These are phyloP conservation scores for Drosophila mimica DNA, from an alignment of 2,888 invertebrate genomes.

Conservation along the genomic window DNA sequence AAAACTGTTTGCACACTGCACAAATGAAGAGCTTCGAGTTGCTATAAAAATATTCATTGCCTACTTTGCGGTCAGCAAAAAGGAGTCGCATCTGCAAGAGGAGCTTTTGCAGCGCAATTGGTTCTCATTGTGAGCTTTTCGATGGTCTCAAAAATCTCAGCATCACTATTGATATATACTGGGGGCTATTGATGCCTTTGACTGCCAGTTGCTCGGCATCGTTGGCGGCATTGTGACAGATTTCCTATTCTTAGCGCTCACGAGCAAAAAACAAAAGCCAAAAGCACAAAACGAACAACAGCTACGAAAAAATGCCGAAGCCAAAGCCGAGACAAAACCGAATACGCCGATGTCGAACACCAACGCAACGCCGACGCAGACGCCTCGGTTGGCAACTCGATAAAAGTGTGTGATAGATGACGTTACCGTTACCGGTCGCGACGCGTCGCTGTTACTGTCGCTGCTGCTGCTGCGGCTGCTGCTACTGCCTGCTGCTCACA, in stretches of 20 bases:
- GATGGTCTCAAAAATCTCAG: conserved; percentile 2
- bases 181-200: conserved; percentile 32
- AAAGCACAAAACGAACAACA: conserved; percentile 27
- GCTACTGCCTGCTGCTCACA: conserved; percentile 62
- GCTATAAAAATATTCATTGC: conserved; percentile 29
- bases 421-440: conserved; percentile 65
- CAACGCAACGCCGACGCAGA: conserved; percentile 53
- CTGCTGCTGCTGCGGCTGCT: conserved; percentile 36
- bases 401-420: conserved; percentile 77
- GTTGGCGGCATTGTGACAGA: conserved; percentile 55
- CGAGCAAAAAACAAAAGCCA: conserved; percentile 29
- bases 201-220: conserved; percentile 46
- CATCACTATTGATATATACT: conserved; percentile 2
- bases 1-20: conserved; percentile 50
- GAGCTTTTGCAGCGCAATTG: conserved; percentile 16
- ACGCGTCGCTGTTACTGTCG: conserved; percentile 17
- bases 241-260: conserved; percentile 44
- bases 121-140: conserved; percentile 18
- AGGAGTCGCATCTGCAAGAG: conserved; percentile 40
- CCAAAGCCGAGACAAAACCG: conserved; percentile 40
- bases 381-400: conserved; percentile 67
- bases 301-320: conserved; percentile 35
- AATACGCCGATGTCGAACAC: conserved; percentile 31
- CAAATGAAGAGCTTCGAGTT: conserved; percentile 1
- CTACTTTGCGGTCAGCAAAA: conserved; percentile 46